Base-by-base conservation (phyloP, 2,888 invertebrate species). In the Meganola albula region DNA sequence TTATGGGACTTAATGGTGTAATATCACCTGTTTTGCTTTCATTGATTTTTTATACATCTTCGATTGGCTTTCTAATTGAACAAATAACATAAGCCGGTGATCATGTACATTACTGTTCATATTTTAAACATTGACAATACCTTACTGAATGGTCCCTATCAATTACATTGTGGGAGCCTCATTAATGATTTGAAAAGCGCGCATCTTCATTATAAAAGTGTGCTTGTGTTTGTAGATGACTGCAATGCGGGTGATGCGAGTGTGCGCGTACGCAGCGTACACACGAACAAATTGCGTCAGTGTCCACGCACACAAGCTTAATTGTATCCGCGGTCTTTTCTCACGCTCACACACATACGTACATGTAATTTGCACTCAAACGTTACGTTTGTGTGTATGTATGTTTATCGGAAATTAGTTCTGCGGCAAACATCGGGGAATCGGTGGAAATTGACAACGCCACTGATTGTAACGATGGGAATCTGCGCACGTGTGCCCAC, bases 341-440 rank as follows among this genome's bases (percentile, higher is more conserved):
- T 82, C 85, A 86, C 84, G 83, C 77, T 83, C 67, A 75, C 77
- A 71, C 69, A 71, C 70, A 57, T 66, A 68, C 63, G 48, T 59
- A 55, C 49, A 53, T 61, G 64, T 72, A 76, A 76, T 82, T 75
- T 74, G 72, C 71, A 74, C 71, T 72, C 62, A 56, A 51, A 64
- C 55, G 63, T 72, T 58, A 48, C 47, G 36, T 59, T 47, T 62
- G 65, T 70, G 69, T 74, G 75, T 71, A 69, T 74, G 75, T 64
- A 67, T 63, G 67, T 77, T 74, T 74, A 83, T 82, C 76, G 78
- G 74, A 76, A 82, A 80, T 80, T 79, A 74, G 80, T 76, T 78
- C 73, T 73, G 69, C 73, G 63, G 65, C 62, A 57, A 61, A 53
- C 70, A 71, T 74, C 68, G 58, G 67, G 70, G 71, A 63, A 74